Evolutionary conservation across 2,888 invertebrate genomes (phyloP).

Genomic region (Urechis unicinctus): DNA sequence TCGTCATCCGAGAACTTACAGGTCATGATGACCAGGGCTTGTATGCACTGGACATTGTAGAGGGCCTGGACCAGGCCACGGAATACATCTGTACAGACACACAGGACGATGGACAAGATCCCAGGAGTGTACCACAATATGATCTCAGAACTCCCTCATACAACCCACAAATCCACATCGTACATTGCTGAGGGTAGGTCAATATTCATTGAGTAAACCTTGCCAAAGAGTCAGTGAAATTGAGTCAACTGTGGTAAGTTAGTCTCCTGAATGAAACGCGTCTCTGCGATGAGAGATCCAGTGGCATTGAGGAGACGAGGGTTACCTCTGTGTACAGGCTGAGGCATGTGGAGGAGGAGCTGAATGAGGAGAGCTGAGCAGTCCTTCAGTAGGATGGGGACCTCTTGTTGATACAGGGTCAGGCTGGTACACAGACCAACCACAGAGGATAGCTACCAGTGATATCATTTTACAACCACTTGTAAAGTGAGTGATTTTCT

Average conservation of each 20-base stretch:
- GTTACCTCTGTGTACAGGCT: slow-evolving; percentile 78
- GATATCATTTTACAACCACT: too few relatives aligned
- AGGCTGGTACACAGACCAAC: neutral
- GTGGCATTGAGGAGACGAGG: neutral
- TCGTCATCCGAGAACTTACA: slow-evolving; percentile 46
- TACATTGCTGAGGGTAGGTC: too few relatives aligned
- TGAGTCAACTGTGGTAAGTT: too few relatives aligned
- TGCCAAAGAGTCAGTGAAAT: too few relatives aligned
- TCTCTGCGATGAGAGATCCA: too few relatives aligned
- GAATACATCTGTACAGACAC: slow-evolving; percentile 81
- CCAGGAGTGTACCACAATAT: neutral
- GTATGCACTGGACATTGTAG: slow-evolving; percentile 83
- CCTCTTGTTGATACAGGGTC: slow-evolving; percentile 54
- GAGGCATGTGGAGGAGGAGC: slow-evolving; percentile 75
- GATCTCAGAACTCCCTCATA: too few relatives aligned
- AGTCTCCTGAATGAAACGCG: too few relatives aligned
- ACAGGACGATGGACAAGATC: slow-evolving; percentile 25
- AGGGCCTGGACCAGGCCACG: slow-evolving; percentile 79
- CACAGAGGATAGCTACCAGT: neutral
- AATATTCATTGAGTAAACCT: too few relatives aligned
- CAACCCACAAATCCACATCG: too few relatives aligned
- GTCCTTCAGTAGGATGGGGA: slow-evolving; percentile 82
- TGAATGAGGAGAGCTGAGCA: slow-evolving; percentile 80
- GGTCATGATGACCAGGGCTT: slow-evolving; percentile 72
- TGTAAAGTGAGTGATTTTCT: too few relatives aligned